Percentiles rank a stretch among this genome's conserved stretches.
phyloP scores from a whole-genome alignment of 2,888 invertebrate genomes.

The Caprella mutica region DNA sequence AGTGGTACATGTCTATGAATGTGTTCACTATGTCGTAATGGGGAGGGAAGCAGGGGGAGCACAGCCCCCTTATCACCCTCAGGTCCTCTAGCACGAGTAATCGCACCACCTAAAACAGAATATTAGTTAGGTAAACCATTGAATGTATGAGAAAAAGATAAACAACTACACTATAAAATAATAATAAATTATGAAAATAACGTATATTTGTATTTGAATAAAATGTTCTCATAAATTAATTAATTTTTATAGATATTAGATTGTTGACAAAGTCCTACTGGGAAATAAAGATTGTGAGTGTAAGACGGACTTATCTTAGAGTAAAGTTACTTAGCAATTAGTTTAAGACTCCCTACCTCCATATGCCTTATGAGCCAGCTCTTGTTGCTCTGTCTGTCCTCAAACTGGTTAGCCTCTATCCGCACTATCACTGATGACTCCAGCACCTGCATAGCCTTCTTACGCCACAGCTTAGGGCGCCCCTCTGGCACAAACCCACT shows the following conservation, averaged over 20 bases:
- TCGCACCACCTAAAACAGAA: constrained; percentile 53
- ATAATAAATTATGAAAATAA: too few species aligned
- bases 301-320: too few species aligned
- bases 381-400: constrained; percentile 79
- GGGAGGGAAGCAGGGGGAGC: constrained; percentile 89
- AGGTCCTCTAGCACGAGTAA: constrained; percentile 81
- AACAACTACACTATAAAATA: too few species aligned
- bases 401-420: constrained; percentile 89
- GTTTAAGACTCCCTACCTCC: constrained; percentile 46
- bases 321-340: too few species aligned
- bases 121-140: too few species aligned
- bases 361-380: constrained; percentile 91
- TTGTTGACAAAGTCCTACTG: background rate
- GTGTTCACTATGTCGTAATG: constrained; percentile 82
- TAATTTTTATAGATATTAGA: background rate
- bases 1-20: constrained; percentile 89
- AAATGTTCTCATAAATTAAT: background rate
- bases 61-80: constrained; percentile 75
- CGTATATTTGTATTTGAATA: background rate
- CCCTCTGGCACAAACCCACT: constrained; percentile 88
- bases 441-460: constrained; percentile 59
- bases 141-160: constrained; percentile 4
- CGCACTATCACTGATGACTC: constrained; percentile 66
- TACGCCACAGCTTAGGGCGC: constrained; percentile 81
- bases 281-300: background rate